Evolutionary conservation across 1,140 invertebrate species (phyloP).

Genomic region (Trichonephila clavata): DNA sequence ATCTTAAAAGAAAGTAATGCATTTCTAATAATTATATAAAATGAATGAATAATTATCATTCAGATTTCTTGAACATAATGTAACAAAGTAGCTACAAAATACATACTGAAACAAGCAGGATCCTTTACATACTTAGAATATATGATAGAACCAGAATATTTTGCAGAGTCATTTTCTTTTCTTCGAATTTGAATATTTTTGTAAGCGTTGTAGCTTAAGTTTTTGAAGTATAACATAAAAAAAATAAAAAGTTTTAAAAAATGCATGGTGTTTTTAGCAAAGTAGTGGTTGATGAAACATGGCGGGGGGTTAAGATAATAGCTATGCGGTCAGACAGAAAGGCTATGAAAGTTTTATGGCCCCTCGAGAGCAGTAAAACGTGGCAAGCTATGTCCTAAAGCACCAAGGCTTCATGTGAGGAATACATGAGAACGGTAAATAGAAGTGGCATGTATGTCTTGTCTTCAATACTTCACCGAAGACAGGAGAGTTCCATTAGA

Average conservation of each 20-base stretch:
- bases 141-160: neutral
- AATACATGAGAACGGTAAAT: slow-evolving; percentile 40
- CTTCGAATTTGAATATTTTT: slow-evolving; percentile 9
- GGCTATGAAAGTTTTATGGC: slow-evolving; percentile 70
- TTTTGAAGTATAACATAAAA: slow-evolving; percentile 6
- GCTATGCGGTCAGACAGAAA: slow-evolving; percentile 52
- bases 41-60: too few relatives aligned
- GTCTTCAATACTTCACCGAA: neutral
- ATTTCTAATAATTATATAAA: too few relatives aligned
- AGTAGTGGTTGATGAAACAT: slow-evolving; percentile 68
- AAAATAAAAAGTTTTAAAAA: neutral
- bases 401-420: slow-evolving; percentile 24
- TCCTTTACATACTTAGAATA: neutral
- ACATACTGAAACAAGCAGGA: too few relatives aligned
- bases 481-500: neutral
- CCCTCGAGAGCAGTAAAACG: slow-evolving; percentile 54
- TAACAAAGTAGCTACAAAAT: too few relatives aligned
- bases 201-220: neutral
- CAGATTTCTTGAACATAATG: too few relatives aligned
- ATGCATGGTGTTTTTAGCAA: slow-evolving; percentile 37
- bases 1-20: too few relatives aligned
- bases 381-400: slow-evolving; percentile 45
- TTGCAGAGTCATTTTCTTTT: neutral
- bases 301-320: slow-evolving; percentile 56
- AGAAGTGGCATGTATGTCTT: neutral